phyloP scores from a whole-genome alignment of 2,888 invertebrate species.

The Mesochorus sp. region DNA sequence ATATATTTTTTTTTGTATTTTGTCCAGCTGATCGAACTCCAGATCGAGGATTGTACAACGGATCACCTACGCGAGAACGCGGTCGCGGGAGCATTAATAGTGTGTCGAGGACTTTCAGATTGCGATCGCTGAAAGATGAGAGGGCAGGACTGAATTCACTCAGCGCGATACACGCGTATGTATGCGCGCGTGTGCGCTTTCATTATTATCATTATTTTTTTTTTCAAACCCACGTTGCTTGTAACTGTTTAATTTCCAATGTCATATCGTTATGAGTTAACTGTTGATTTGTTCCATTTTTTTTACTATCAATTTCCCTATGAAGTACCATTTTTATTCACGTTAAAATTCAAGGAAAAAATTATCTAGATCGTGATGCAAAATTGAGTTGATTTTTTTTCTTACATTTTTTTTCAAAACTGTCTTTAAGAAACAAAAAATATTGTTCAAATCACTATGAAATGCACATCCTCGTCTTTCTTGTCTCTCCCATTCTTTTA shows the following conservation, averaged over 20 bases:
- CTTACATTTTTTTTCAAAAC: too few relatives aligned
- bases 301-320: too few relatives aligned
- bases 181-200: too few relatives aligned
- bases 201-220: conserved; percentile 14
- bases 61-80: conserved; percentile 43
- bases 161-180: conserved; percentile 5
- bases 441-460: too few relatives aligned
- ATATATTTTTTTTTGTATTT: conserved; percentile 12
- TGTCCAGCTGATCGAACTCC: neutral
- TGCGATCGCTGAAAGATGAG: conserved; percentile 46
- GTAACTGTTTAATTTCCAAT: neutral
- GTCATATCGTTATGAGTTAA: neutral
- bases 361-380: too few relatives aligned
- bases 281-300: too few relatives aligned
- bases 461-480: too few relatives aligned
- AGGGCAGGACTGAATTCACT: conserved; percentile 16
- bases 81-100: conserved; percentile 29
- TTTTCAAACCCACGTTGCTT: neutral
- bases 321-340: too few relatives aligned
- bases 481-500: too few relatives aligned
- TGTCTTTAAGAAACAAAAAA: too few relatives aligned
- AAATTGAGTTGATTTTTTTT: too few relatives aligned
- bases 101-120: conserved; percentile 58
- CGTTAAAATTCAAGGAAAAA: too few relatives aligned
- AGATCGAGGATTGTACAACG: conserved; percentile 17